Percentiles rank a stretch among this genome's conserved stretches.
These are phyloP conservation scores for Tachina fera DNA, from an alignment of 2,888 invertebrate species.

Conservation along the genomic window DNA sequence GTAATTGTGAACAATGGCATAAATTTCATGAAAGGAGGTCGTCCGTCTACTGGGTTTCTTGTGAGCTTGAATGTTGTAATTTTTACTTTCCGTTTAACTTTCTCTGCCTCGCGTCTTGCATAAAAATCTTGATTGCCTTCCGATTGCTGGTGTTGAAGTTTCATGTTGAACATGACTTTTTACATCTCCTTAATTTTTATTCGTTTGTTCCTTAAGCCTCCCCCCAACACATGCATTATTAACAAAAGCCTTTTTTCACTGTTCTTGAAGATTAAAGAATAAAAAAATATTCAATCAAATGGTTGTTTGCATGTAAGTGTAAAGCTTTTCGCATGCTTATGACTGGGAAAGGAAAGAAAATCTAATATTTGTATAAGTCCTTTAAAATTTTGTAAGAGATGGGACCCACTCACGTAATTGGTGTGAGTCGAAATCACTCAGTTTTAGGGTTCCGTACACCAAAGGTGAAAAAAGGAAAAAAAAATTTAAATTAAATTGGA, in stretches of 20 bases:
- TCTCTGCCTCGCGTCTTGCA: neutral
- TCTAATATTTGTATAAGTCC: constrained; percentile 68
- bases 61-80: constrained; percentile 9
- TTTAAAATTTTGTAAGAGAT: constrained; percentile 46
- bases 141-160: constrained; percentile 37
- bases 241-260: neutral
- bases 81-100: constrained; percentile 33
- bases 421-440: too few species aligned
- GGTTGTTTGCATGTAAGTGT: constrained; percentile 34
- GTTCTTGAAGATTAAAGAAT: constrained; percentile 67
- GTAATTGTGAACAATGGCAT: constrained; percentile 14
- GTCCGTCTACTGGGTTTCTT: neutral
- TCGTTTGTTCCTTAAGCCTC: constrained; percentile 29
- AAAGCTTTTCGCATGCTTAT: neutral
- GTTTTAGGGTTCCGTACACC: too few species aligned
- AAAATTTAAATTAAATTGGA: too few species aligned
- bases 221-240: constrained; percentile 4
- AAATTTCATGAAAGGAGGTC: neutral
- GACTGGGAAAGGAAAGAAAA: constrained; percentile 48
- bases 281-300: constrained; percentile 69
- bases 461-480: too few species aligned
- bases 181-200: constrained; percentile 54
- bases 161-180: constrained; percentile 53
- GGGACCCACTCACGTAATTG: neutral
- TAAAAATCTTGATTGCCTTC: constrained; percentile 64